Evolutionary conservation across 2,797 vertebrate species (phyloP), one percentile per base, ranked within the genome.

Genomic region (Chrysocyon brachyurus): DNA sequence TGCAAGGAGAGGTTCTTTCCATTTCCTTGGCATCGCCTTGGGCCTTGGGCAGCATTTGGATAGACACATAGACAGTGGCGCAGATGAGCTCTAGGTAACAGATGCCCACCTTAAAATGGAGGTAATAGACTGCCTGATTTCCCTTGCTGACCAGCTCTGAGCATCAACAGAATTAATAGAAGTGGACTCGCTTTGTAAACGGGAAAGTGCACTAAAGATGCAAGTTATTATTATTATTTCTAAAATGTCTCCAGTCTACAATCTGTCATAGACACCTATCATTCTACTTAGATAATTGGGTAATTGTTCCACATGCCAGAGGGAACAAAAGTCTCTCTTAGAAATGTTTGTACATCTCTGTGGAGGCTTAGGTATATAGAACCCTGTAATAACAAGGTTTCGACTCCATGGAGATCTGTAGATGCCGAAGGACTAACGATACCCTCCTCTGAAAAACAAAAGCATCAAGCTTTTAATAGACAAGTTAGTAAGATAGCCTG

Each of bases 201-300:
- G 31, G 54, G 91, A 77, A 78, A 56, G 24, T 59, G 19, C 72
- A 77, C 85, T 88, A 86, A 92, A 96, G 89, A 84, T 85, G 70
- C 68, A 46, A 96, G 82, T 95, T 96, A 57, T 87, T 95, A 96
- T 86, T 93, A 96, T 86, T 93, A 95, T 94, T 97, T 96, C 84
- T 77, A 75, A 90, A 96, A 86, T 97, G 87, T 97, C 88, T 91
- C 70, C 46, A 92, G 83, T 61, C 79, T 91, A 59, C 9, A 7
- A 87, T 97, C 95, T 97, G 64, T 96, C 96, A 93, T 46, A 82
- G 92, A 81, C 75, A 97, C 90, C 87, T 96, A 94, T 88, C 83
- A 78, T 75, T 94, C 96, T 92, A 59, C 57, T 86, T 70, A 95
- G 88, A 77, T 95, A 97, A 94, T 33, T 91, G 83, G 88, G 85